Evolutionary conservation across 2,797 vertebrate genomes (phyloP), one percentile per base, ranked within the genome.

Genomic region (Siniperca obscura): DNA sequence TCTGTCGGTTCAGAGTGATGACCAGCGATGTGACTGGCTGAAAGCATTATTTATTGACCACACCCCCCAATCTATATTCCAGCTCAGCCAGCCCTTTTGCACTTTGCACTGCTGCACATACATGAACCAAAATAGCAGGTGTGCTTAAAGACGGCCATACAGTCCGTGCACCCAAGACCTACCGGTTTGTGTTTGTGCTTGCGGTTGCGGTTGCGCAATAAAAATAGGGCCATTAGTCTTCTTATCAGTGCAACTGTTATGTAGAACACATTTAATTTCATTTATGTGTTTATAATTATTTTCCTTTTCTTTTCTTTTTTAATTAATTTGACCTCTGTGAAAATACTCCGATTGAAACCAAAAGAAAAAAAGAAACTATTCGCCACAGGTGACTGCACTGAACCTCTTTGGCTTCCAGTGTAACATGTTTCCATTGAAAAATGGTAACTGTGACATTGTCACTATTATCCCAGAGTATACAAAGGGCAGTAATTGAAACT

Each of bases 391-490:
- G 42, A 57, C 27, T 68, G 52, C 13, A 27, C 55, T 79, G 70
- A 81, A 74, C 53, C 81, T 66, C 65, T 76, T 53, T 71, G 52
- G 69, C 76, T 70, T 21, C 22, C 52, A 56, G 67, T 64, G 3
- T 40, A 72, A 74, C 25, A 30, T 57, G 72, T 55, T 77, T 44
- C 50, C 30, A 71, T 30, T 83, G 17, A 44, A 76, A 76, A 59
- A 74, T 60, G 44, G 44, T 55, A 66, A 61, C 67, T 36, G 46
- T 78, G 70, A 86, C 81, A 75, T n/a, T 76, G 65, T 53, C 76
- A 44, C 16, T 59, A 11, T 82, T 81, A 75, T 27, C 72, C 73
- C 42, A 68, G 83, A 76, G 68, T 65, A 68, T 62, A 44, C 59
- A 78, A 80, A 79, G 70, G 72, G 62, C 61, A 76, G 53, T 21